phyloP scores from a whole-genome alignment of 2,113 vertebrate species.

The Trichomycterus rosablanca region DNA sequence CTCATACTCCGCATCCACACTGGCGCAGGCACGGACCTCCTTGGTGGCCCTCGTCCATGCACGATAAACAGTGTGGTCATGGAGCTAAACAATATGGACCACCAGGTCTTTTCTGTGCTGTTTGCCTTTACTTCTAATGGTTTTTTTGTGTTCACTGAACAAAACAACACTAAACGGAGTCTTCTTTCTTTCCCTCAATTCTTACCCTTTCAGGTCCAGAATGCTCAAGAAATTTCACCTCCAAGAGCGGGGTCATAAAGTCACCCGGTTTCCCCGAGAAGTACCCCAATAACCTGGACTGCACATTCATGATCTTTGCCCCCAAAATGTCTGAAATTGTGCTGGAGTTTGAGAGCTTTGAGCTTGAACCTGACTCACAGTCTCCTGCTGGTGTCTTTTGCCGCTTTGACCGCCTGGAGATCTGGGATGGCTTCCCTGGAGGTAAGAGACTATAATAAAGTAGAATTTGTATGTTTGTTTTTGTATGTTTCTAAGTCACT shows the following conservation, averaged over 20 bases:
- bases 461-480: background rate
- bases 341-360: conserved; percentile 96
- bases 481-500: no score
- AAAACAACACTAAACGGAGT: conserved; percentile 23
- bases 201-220: conserved; percentile 76
- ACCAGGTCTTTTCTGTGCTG: conserved; percentile 21
- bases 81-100: conserved; percentile 34
- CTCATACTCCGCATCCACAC: background rate
- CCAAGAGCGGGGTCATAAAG: conserved; percentile 84
- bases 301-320: conserved; percentile 96
- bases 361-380: conserved; percentile 87
- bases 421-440: conserved; percentile 96
- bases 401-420: conserved; percentile 92
- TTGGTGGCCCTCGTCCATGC: conserved; percentile 18
- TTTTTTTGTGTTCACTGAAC: conserved; percentile 9
- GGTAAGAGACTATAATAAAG: conserved; percentile 67
- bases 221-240: conserved; percentile 92
- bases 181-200: background rate
- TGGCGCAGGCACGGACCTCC: conserved; percentile 3
- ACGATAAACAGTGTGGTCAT: conserved; percentile 29
- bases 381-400: conserved; percentile 84
- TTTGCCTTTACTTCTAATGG: conserved; percentile 8
- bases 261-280: conserved; percentile 95
- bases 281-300: conserved; percentile 95
- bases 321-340: conserved; percentile 95